Percentiles rank a stretch among this genome's conserved stretches.
phyloP scores from a whole-genome alignment of 1,140 invertebrate species.

The Leucophenga varia region DNA sequence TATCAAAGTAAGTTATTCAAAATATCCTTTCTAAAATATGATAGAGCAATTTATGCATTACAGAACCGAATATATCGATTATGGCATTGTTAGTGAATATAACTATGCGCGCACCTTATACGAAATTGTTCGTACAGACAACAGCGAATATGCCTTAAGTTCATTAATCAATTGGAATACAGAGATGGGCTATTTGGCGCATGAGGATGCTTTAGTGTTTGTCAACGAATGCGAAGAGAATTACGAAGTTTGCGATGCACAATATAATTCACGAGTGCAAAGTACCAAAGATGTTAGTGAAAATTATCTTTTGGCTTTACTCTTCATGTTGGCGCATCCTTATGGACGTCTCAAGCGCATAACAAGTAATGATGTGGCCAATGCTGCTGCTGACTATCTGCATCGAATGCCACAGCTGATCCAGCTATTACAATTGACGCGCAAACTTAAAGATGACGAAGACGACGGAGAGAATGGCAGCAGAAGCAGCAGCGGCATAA shows the following conservation, averaged over 20 bases:
- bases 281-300: conserved; percentile 56
- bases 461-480: neutral
- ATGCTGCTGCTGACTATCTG: conserved; percentile 23
- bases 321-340: conserved; percentile 76
- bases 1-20: conserved; percentile 25
- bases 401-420: conserved; percentile 57
- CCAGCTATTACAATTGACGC: too few species aligned
- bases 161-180: conserved; percentile 59
- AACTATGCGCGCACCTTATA: conserved; percentile 62
- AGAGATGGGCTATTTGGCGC: conserved; percentile 62
- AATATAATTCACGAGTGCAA: conserved; percentile 63
- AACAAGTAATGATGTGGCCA: conserved; percentile 52
- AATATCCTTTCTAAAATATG: too few species aligned
- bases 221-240: too few species aligned
- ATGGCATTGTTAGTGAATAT: conserved; percentile 77
- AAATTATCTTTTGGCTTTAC: conserved; percentile 61
- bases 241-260: too few species aligned
- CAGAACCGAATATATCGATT: conserved; percentile 64
- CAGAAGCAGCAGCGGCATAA: neutral
- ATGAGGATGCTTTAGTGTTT: conserved; percentile 62
- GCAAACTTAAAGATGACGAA: too few species aligned
- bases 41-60: too few species aligned
- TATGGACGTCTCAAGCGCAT: conserved; percentile 66
- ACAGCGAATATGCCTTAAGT: conserved; percentile 13
- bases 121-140: conserved; percentile 59